phyloP scores from a whole-genome alignment of 2,797 vertebrate genomes.

The Enteromius anoplus region DNA sequence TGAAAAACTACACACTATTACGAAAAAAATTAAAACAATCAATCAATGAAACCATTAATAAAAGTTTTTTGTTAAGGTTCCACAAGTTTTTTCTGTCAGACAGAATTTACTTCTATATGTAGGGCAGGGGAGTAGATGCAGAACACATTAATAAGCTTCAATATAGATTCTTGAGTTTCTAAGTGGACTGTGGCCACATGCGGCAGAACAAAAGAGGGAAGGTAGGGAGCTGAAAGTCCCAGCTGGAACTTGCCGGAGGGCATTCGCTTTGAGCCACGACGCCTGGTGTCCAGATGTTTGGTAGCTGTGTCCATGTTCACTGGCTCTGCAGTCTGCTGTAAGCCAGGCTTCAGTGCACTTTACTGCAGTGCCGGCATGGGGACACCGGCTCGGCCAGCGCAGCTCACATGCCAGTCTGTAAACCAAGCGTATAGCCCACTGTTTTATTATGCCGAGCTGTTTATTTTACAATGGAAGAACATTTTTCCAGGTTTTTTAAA shows the following conservation, averaged over 20 bases:
- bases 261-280: slow-evolving; percentile 53
- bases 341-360: slow-evolving; percentile 55
- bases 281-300: slow-evolving; percentile 69
- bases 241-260: slow-evolving; percentile 51
- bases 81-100: background rate
- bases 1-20: background rate
- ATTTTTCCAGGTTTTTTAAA: slow-evolving; percentile 45
- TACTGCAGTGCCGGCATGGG: slow-evolving; percentile 48
- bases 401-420: slow-evolving; percentile 53
- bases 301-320: slow-evolving; percentile 52
- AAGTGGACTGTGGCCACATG: slow-evolving; percentile 34
- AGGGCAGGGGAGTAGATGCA: slow-evolving; percentile 18
- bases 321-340: slow-evolving; percentile 49
- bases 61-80: background rate
- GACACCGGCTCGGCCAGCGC: slow-evolving; percentile 45
- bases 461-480: slow-evolving; percentile 37
- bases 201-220: slow-evolving; percentile 64
- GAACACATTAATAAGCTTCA: slow-evolving; percentile 39
- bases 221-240: slow-evolving; percentile 52
- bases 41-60: background rate
- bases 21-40: background rate
- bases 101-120: slow-evolving; percentile 32
- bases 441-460: slow-evolving; percentile 45
- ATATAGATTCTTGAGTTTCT: slow-evolving; percentile 32
- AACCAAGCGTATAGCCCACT: slow-evolving; percentile 47